Conservation (phyloP, 2,797 vertebrate genomes). For the Cuculus canorus region DNA sequence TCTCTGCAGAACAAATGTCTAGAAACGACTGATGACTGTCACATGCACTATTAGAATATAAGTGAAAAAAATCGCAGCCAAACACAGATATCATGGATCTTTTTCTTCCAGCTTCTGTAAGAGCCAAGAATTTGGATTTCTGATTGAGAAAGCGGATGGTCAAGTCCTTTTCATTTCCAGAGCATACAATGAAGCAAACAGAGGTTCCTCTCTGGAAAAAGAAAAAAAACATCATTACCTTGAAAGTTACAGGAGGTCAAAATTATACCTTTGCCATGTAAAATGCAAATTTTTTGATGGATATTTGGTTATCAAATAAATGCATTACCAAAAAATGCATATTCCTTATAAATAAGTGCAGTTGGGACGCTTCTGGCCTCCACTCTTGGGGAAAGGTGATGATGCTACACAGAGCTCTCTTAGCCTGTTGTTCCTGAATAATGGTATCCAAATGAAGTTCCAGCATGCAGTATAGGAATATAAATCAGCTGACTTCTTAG, state of each 20-base stretch:
- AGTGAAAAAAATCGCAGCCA: not conserved
- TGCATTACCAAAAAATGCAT: not conserved
- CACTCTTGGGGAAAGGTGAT: not conserved
- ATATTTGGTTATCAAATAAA: not conserved
- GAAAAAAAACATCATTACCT: not conserved
- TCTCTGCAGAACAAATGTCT: not conserved
- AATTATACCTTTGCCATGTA: not conserved
- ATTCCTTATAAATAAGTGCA: not conserved
- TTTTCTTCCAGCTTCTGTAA: not conserved
- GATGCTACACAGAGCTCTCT: not conserved
- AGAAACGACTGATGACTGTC: not conserved
- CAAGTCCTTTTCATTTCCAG: not conserved
- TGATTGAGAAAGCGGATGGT: not conserved
- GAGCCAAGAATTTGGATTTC: not conserved
- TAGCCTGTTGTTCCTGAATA: not conserved
- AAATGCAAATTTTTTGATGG: not conserved
- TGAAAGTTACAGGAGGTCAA: not conserved
- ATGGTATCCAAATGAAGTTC: not conserved
- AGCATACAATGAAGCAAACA: not conserved
- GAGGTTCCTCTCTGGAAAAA: not conserved
- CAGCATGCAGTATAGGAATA: not conserved
- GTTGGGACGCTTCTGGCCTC: not conserved
- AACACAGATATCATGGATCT: not conserved
- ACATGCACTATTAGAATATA: not conserved
- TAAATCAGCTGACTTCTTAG: not conserved